Base-by-base conservation (phyloP, 2,113 vertebrate genomes). In the Probosciger aterrimus region DNA sequence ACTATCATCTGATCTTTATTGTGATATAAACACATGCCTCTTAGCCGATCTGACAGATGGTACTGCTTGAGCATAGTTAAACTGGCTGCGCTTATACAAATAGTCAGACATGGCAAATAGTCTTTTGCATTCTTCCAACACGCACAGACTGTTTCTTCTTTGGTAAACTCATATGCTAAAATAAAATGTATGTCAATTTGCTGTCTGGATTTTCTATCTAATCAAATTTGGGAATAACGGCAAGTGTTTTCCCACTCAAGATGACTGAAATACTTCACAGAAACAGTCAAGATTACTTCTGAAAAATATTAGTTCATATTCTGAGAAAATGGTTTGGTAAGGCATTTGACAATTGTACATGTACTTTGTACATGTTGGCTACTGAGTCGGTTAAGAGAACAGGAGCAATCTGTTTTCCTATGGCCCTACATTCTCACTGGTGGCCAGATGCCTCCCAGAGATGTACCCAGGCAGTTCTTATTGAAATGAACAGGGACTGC, bases 41-140 rank as follows among this genome's bases (percentile, higher is more conserved):
- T 64, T 75, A 75, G 65, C 30, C 71, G 64, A 83, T 93, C 46
- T 90, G 82, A 83, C 95, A 96, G 93, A 96, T 93, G 96, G 90
- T 50, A 60, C 73, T 83, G 31, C 76, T 68, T 84, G 64, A 96
- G 64, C 30, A 9, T 9, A 68, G 63, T 63, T 82, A 88, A 82
- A 90, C 31, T 88, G 93, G 33, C 55, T 78, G 27, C 81, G 39
- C 77, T 88, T 94, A 55, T 9, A 67, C 8, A 10, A 82, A 90
- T 44, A 96, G 75, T 70, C 76, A 96, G 92, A 88, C 71, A 46
- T 39, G 30, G 64, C 82, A 94, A 97, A 92, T 57, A 44, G 55
- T 65, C 43, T 74, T 90, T 71, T 93, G 46, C 76, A 60, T 90
- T 95, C 71, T 91, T 90, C 33, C 85, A 95, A 22, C 52, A 87